These are phyloP conservation scores for Trichogramma dendrolimi DNA, from an alignment of 2,888 invertebrate species.

Conservation along the genomic window DNA sequence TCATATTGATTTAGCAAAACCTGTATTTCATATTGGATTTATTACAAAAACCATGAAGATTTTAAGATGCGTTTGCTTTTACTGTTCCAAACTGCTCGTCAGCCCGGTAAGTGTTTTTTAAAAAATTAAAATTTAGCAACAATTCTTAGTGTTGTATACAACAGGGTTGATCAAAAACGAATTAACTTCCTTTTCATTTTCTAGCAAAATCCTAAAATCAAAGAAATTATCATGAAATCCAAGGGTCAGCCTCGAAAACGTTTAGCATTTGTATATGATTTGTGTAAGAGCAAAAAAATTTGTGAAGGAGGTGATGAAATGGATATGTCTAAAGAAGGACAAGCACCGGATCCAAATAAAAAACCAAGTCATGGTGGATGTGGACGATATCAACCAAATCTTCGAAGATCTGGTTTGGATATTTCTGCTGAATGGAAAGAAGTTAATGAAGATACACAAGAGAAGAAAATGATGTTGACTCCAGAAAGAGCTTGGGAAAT, in stretches of 20 bases:
- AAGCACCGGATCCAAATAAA: conserved; percentile 56
- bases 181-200: conserved; percentile 31
- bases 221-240: conserved; percentile 91
- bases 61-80: conserved; percentile 96
- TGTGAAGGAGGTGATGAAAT: conserved; percentile 99
- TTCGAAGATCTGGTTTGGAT: conserved; percentile 85
- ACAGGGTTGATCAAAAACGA: too few species aligned
- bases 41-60: conserved; percentile 96
- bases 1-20: conserved; percentile 96
- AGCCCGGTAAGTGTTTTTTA: conserved; percentile 72
- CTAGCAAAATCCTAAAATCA: conserved; percentile 84
- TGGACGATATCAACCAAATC: conserved; percentile 94
- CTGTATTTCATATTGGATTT: conserved; percentile 97
- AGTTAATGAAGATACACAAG: conserved; percentile 96
- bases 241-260: conserved; percentile 95
- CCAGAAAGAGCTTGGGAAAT: conserved; percentile 98
- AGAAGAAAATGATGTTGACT: conserved; percentile 87
- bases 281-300: conserved; percentile 96
- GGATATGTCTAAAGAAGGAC: conserved; percentile 81
- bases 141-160: not conserved
- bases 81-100: conserved; percentile 94
- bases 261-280: conserved; percentile 90
- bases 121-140: not conserved
- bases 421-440: conserved; percentile 98
- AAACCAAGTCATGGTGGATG: conserved; percentile 89